phyloP scores from a whole-genome alignment of 2,797 vertebrate genomes.

The Rhinoraja longicauda region DNA sequence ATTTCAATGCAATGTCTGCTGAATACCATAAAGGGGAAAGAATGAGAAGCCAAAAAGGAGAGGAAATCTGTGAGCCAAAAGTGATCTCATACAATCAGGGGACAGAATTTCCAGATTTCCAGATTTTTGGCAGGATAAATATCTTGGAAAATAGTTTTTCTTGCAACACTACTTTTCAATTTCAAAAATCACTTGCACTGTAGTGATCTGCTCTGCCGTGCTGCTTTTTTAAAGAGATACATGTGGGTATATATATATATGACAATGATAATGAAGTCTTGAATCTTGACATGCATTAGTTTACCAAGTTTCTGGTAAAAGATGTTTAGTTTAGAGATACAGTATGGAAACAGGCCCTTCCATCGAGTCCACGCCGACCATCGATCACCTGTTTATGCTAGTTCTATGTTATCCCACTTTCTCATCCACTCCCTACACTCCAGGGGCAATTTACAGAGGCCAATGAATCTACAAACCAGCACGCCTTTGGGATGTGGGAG shows the following conservation, averaged over 20 bases:
- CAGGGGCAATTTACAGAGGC: no score
- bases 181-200: neutral
- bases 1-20: slow-evolving; percentile 10
- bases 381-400: no score
- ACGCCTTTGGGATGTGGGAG: no score
- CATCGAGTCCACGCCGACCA: no score
- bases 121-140: slow-evolving; percentile 29
- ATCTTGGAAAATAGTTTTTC: slow-evolving; percentile 8
- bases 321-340: no score
- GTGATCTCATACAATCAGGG: slow-evolving; percentile 14
- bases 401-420: no score
- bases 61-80: neutral
- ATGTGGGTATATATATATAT: no score
- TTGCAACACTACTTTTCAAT: neutral
- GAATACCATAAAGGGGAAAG: slow-evolving; percentile 25
- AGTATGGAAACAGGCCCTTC: no score
- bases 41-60: neutral
- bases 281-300: no score
- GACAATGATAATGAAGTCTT: no score
- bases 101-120: slow-evolving; percentile 18
- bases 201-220: neutral
- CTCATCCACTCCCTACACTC: no score
- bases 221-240: neutral
- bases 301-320: neutral
- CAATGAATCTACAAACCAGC: no score